Evolutionary conservation across 2,888 invertebrate genomes (phyloP), one percentile per base, ranked within the genome.

Genomic region (Taphrorychus bicolor): DNA sequence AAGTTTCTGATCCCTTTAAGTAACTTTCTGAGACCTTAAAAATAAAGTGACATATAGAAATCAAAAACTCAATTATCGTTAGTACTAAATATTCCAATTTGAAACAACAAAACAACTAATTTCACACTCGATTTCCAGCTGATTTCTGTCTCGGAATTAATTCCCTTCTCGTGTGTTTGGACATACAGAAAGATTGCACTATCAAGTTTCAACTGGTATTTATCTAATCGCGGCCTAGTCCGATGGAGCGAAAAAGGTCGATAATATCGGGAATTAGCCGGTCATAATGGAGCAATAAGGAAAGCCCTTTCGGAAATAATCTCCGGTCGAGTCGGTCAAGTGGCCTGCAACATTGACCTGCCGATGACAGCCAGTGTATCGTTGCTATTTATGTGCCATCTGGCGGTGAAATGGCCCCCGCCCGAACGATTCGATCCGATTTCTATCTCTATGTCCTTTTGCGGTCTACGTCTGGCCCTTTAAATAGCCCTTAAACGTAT

Each of bases 301-400:
- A 51, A 45, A 45, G 45, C 45, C 45, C 45, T 45, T 51, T 18
- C 17, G 52, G 54, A 66, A 60, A 66, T 66, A 66, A 66, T 66
- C 61, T 57, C 57, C 19, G 59, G 59, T 23, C 69, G 69, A 63
- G 66, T 70, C 60, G 68, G 73, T 71, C 73, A 72, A 73, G 72
- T 70, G 70, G 72, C 61, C 60, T 45, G 72, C 71, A 52, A 61
- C 66, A 66, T 64, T 72, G 75, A 74, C 72, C 82, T 82, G 81
- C 70, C 74, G 74, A 73, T 80, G 82, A 78, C 82, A 80, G 80
- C 79, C 78, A 81, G 80, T 81, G 78, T 79, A 77, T 76, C 73
- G 73, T 75, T 71, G 75, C 78, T 80, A 81, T 82, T 81, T 82
- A 82, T 82, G 79, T 77, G 79, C 79, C 81, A 81, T 81, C 82